Conservation (phyloP, 2,888 invertebrate genomes). For the Archips xylosteana region DNA sequence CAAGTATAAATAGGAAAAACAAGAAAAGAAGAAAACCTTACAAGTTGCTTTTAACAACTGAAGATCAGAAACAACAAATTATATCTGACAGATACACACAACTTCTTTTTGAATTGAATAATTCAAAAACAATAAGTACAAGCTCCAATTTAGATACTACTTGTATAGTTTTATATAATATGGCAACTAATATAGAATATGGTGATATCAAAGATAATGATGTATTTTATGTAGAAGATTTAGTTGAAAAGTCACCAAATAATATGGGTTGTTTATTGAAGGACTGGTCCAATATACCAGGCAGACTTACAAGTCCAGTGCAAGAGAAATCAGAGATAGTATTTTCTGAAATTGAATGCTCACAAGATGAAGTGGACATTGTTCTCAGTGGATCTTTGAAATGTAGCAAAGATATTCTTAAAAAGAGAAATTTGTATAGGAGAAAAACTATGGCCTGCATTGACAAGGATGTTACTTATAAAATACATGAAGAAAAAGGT, state of each 20-base stretch:
- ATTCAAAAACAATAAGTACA: constrained; percentile 40
- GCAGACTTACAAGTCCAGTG: constrained; percentile 85
- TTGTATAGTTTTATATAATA: constrained; percentile 54
- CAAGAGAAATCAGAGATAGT: constrained; percentile 52
- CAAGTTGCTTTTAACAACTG: constrained; percentile 62
- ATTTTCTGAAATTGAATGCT: constrained; percentile 66
- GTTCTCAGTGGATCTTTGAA: constrained; percentile 69
- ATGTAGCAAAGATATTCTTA: constrained; percentile 58
- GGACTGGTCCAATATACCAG: constrained; percentile 87
- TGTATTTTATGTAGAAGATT: constrained; percentile 75
- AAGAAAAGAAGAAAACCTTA: constrained; percentile 61
- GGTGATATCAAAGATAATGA: constrained; percentile 58
- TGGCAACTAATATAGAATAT: constrained; percentile 64
- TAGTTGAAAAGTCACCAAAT: constrained; percentile 72
- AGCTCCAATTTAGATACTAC: constrained; percentile 29
- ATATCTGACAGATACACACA: constrained; percentile 69
- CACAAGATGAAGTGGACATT: constrained; percentile 69
- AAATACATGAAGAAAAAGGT: constrained; percentile 26
- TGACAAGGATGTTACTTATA: constrained; percentile 18
- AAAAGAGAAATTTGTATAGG: constrained; percentile 43
- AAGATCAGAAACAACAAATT: constrained; percentile 65
- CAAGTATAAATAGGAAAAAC: constrained; percentile 49
- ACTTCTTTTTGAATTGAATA: constrained; percentile 62
- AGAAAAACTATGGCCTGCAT: constrained; percentile 14
- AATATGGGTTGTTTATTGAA: constrained; percentile 83